phyloP scores from a whole-genome alignment of 1,140 invertebrate genomes.

The Branchinecta lindahli region DNA sequence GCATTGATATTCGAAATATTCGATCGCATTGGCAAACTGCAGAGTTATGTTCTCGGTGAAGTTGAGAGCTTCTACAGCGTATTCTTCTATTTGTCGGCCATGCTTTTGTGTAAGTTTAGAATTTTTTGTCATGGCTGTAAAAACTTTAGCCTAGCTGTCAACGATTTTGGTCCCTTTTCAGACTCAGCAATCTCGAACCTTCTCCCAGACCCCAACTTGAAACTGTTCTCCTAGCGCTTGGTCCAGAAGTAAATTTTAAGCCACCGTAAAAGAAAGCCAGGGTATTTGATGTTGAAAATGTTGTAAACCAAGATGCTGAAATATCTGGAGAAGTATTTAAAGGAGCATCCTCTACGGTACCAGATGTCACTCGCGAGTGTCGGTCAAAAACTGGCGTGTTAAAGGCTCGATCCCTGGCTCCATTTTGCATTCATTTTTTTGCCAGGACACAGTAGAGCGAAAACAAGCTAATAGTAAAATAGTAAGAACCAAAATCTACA shows the following conservation, averaged over 20 bases:
- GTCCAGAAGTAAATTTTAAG: not conserved
- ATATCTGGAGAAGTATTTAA: too few relatives aligned
- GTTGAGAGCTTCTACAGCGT: slow-evolving; percentile 42
- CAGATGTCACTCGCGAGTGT: too few relatives aligned
- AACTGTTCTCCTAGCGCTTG: not conserved
- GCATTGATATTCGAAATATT: slow-evolving; percentile 40
- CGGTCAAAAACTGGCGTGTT: too few relatives aligned
- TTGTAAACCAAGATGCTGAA: too few relatives aligned
- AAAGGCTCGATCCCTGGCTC: too few relatives aligned
- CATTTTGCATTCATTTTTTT: too few relatives aligned
- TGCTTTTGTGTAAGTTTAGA: slow-evolving; percentile 29
- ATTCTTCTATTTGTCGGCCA: slow-evolving; percentile 37
- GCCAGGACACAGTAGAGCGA: too few relatives aligned
- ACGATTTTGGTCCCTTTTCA: not conserved
- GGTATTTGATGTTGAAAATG: too few relatives aligned
- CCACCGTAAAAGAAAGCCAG: not conserved
- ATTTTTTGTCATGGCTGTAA: not conserved
- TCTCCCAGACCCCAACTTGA: not conserved
- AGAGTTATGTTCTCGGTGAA: slow-evolving; percentile 37
- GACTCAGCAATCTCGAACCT: not conserved
- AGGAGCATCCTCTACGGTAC: too few relatives aligned
- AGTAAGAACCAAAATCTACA: too few relatives aligned
- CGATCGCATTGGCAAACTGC: slow-evolving; percentile 37
- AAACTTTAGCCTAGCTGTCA: not conserved
- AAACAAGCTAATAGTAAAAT: too few relatives aligned